phyloP scores from a whole-genome alignment of 2,888 invertebrate genomes.

The Eristalinus sepulchralis region DNA sequence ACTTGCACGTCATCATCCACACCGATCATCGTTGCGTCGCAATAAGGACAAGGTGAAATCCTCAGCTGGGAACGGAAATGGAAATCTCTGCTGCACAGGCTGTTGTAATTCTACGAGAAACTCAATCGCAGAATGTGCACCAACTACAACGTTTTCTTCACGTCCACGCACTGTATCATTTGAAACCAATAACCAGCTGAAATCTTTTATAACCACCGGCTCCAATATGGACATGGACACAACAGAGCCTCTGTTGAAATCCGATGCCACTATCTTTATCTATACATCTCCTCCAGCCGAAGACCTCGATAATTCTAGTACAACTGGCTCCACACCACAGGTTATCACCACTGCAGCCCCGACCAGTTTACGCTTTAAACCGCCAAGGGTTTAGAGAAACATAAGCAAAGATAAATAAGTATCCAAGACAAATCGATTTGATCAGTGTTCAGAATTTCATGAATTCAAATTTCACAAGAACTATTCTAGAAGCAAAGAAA shows the following conservation, averaged over 20 bases:
- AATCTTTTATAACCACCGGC: constrained; percentile 45
- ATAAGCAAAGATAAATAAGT: neutral
- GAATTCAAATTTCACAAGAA: constrained; percentile 51
- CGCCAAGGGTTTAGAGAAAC: constrained; percentile 71
- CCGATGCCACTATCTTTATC: constrained; percentile 62
- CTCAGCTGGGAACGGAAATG: constrained; percentile 72
- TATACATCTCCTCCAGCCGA: constrained; percentile 64
- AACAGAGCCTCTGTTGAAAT: constrained; percentile 51
- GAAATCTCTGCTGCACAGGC: constrained; percentile 71
- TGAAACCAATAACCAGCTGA: constrained; percentile 65
- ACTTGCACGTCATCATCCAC: constrained; percentile 81
- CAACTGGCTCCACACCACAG: constrained; percentile 60
- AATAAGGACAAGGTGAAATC: constrained; percentile 82
- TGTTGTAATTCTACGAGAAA: constrained; percentile 75
- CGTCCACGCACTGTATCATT: constrained; percentile 69
- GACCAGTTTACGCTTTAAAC: constrained; percentile 73
- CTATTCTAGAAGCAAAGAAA: constrained; percentile 11
- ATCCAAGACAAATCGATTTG: constrained; percentile 66
- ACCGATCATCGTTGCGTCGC: constrained; percentile 83
- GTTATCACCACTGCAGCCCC: constrained; percentile 63
- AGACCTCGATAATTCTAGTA: constrained; percentile 63
- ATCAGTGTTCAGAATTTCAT: constrained; percentile 67
- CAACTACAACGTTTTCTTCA: constrained; percentile 58
- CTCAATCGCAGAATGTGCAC: constrained; percentile 76
- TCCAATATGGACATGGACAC: constrained; percentile 64